Percentiles rank a stretch among this genome's conserved stretches.
Conservation (phyloP, 2,888 invertebrate genomes). For the Orchesellides sinensis region DNA sequence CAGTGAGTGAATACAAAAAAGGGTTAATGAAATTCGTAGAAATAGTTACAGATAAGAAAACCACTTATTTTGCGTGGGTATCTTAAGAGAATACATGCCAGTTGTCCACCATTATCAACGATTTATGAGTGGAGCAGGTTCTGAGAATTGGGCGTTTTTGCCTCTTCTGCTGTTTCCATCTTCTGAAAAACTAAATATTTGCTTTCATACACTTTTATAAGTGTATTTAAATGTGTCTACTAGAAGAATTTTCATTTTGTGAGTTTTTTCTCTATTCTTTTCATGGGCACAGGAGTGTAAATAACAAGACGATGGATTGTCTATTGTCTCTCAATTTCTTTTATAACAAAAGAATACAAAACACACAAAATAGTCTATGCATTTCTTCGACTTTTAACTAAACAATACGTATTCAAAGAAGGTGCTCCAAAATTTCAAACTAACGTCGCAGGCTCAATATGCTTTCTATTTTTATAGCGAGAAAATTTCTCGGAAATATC, state of each 20-base stretch:
- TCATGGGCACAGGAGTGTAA: neutral
- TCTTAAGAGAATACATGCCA: slow-evolving; percentile 17
- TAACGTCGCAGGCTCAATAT: neutral
- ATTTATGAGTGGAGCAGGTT: slow-evolving; percentile 44
- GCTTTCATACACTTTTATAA: slow-evolving; percentile 34
- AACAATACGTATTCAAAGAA: neutral
- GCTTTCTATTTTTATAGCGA: neutral
- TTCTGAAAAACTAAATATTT: too few species aligned
- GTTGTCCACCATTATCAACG: slow-evolving; percentile 40
- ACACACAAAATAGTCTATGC: neutral
- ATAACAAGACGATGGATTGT: slow-evolving; percentile 30
- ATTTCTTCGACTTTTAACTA: neutral
- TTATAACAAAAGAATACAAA: too few species aligned
- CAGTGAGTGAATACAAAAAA: too few species aligned
- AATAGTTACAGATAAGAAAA: too few species aligned
- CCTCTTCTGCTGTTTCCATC: neutral
- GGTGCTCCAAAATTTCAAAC: slow-evolving; percentile 1
- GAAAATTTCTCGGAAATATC: neutral
- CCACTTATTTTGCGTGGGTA: slow-evolving; percentile 3
- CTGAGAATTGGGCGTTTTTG: slow-evolving; percentile 20
- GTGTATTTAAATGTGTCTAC: too few species aligned
- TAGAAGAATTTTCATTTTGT: neutral
- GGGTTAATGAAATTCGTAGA: too few species aligned
- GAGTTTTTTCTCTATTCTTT: neutral
- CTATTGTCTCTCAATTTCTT: slow-evolving; percentile 8